Evolutionary conservation across 2,797 vertebrate species (phyloP).

Genomic region (Sebastes matsubarae): DNA sequence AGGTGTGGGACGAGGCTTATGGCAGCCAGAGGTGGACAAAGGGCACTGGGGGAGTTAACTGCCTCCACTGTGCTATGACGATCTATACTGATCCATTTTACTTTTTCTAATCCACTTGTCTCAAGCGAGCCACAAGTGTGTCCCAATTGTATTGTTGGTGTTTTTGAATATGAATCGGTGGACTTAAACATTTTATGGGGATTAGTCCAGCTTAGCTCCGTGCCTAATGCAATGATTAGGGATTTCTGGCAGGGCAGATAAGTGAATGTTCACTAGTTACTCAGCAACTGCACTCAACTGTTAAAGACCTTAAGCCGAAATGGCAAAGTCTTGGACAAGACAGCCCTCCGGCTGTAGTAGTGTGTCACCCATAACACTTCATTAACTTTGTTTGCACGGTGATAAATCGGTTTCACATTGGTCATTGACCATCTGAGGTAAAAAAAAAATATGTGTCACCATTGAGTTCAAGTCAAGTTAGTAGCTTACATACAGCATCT

Average conservation of each 20-base stretch:
- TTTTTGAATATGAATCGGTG: conserved; percentile 78
- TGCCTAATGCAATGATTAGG: conserved; percentile 84
- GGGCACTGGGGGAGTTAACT: conserved; percentile 45
- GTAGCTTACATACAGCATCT: neutral
- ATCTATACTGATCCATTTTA: conserved; percentile 65
- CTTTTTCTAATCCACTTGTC: conserved; percentile 74
- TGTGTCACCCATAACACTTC: neutral
- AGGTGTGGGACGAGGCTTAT: conserved; percentile 60
- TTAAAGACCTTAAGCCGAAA: conserved; percentile 66
- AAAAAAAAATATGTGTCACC: neutral
- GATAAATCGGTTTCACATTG: neutral
- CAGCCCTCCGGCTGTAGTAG: conserved; percentile 10
- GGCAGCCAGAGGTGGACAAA: conserved; percentile 57
- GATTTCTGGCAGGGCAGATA: conserved; percentile 83
- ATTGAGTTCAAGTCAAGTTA: neutral
- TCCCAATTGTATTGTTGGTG: conserved; percentile 78
- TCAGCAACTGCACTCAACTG: conserved; percentile 61
- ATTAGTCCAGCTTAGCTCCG: conserved; percentile 81
- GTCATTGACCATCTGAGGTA: neutral
- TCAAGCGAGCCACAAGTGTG: conserved; percentile 70
- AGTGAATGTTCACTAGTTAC: conserved; percentile 80
- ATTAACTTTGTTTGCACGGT: neutral
- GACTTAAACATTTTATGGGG: conserved; percentile 82
- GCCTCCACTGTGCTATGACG: conserved; percentile 39
- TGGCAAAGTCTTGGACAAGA: conserved; percentile 50